phyloP scores from a whole-genome alignment of 2,888 invertebrate species.

The Leptothorax acervorum region DNA sequence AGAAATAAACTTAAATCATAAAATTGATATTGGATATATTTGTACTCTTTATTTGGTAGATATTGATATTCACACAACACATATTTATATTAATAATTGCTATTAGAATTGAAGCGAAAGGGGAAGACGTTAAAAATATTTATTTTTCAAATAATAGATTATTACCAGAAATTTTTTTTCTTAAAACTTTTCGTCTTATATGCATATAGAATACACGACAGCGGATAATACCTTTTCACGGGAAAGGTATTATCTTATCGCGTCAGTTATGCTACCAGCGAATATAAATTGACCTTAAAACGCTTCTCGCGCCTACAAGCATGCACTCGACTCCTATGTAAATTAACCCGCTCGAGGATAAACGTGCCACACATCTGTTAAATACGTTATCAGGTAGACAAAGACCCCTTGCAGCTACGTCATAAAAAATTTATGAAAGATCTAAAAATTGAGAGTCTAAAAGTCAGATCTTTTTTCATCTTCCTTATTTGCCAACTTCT shows the following conservation, averaged over 20 bases:
- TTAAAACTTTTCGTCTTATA: background rate
- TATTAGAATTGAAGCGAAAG: background rate
- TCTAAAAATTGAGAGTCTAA: background rate
- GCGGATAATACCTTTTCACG: background rate
- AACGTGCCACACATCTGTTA: conserved; percentile 24
- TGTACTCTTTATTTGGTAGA: too few relatives aligned
- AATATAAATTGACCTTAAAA: conserved; percentile 38
- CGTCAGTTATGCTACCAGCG: conserved; percentile 7
- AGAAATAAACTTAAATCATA: too few relatives aligned
- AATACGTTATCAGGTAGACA: conserved; percentile 20
- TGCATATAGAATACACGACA: background rate
- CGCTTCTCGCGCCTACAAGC: conserved; percentile 18
- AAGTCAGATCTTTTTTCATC: background rate
- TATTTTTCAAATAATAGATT: background rate
- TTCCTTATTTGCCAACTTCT: background rate
- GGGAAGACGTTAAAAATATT: background rate
- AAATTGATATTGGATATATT: too few relatives aligned
- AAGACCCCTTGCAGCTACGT: background rate
- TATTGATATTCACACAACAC: too few relatives aligned
- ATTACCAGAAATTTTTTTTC: background rate
- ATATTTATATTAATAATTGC: too few relatives aligned
- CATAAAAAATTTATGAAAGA: conserved; percentile 31
- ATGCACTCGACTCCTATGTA: conserved; percentile 14
- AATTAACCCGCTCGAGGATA: conserved; percentile 31
- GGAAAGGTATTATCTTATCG: conserved; percentile 9